Conservation (phyloP, 1,140 invertebrate species). For the Cyclina sinensis region DNA sequence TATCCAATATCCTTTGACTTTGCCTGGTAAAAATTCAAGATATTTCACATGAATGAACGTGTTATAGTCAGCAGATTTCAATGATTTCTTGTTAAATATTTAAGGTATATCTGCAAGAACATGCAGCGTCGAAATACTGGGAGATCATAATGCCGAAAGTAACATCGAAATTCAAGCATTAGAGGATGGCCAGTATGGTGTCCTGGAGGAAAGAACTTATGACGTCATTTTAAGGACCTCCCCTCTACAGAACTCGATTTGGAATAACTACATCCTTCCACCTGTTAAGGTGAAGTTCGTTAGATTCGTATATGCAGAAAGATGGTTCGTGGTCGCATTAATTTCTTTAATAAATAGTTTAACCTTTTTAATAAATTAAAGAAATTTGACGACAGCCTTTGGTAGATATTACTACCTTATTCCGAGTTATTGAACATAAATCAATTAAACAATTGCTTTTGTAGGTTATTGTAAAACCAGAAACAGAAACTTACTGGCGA, state of each 20-base stretch:
- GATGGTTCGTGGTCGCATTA: no score
- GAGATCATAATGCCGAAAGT: not conserved
- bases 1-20: no score
- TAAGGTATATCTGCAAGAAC: slow-evolving; percentile 17
- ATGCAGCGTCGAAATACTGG: not conserved
- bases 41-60: no score
- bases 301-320: no score
- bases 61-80: no score
- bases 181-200: slow-evolving; percentile 22
- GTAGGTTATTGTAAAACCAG: slow-evolving; percentile 44
- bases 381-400: no score
- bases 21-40: no score
- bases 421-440: no score
- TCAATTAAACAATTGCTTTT: no score
- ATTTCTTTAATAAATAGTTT: no score
- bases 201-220: not conserved
- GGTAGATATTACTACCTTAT: no score
- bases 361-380: no score
- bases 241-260: not conserved
- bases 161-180: slow-evolving; percentile 1
- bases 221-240: not conserved
- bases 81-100: not conserved
- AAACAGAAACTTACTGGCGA: slow-evolving; percentile 14
- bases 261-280: not conserved
- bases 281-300: not conserved